A percentile compares a stretch with the other conserved stretches of the same genome.
phyloP scores from a whole-genome alignment of 2,113 vertebrate species.

The zebrafish (Danio rerio) region GRCz12tu NC_133178.1:27852001-27852500 shows the following conservation, averaged over 20 bases:
- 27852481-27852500: not conserved
- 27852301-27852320: constrained; percentile 36
- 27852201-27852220: not conserved
- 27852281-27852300: constrained; percentile 25
- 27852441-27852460: not conserved
- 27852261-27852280: not conserved
- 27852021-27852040: too few relatives aligned
- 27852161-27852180: too few relatives aligned
- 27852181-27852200: too few relatives aligned
- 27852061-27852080: too few relatives aligned
- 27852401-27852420: constrained; percentile 10
- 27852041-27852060: too few relatives aligned
- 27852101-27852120: too few relatives aligned
- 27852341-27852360: constrained; percentile 21
- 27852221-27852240: not conserved
- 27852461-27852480: not conserved
- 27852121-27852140: too few relatives aligned
- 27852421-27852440: not conserved
- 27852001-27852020: too few relatives aligned
- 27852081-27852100: too few relatives aligned
- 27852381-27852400: constrained; percentile 4
- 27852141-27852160: too few relatives aligned
- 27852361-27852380: not conserved
- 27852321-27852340: constrained; percentile 5
- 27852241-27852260: not conserved